Conservation (phyloP, 2,888 invertebrate genomes). For the Euzophera pinguis region DNA sequence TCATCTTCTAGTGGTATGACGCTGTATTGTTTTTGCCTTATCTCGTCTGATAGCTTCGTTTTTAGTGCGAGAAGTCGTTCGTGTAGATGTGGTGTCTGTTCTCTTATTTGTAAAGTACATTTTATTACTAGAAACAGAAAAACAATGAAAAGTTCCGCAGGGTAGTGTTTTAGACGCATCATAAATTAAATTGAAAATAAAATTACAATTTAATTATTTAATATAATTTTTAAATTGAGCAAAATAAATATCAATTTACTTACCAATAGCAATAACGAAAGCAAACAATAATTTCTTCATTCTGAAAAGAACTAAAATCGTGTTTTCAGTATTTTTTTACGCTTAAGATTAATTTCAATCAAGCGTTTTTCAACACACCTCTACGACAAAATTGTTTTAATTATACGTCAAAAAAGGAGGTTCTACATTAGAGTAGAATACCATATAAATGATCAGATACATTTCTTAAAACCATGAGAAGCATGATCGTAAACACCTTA, state of each 20-base stretch:
- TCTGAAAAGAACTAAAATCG: not conserved
- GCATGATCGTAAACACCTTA: too few relatives aligned
- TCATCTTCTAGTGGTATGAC: not conserved
- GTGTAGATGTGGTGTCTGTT: not conserved
- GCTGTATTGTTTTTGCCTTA: not conserved
- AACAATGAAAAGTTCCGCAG: too few relatives aligned
- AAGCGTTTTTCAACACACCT: not conserved
- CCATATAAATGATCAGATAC: too few relatives aligned
- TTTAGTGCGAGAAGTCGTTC: not conserved
- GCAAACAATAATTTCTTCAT: not conserved
- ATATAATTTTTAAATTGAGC: too few relatives aligned
- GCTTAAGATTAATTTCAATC: not conserved
- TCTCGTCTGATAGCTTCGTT: not conserved
- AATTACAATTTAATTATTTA: too few relatives aligned
- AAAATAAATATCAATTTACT: not conserved
- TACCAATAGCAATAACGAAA: not conserved
- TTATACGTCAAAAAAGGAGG: too few relatives aligned
- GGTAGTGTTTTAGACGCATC: too few relatives aligned
- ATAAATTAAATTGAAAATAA: too few relatives aligned
- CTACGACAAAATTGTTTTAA: too few relatives aligned
- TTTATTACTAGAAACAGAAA: not conserved
- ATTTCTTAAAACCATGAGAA: too few relatives aligned
- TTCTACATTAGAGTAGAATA: too few relatives aligned
- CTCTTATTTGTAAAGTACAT: not conserved
- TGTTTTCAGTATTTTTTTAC: not conserved